These are phyloP conservation scores for Bucorvus abyssinicus DNA, from an alignment of 2,797 vertebrate species.

Conservation along the genomic window DNA sequence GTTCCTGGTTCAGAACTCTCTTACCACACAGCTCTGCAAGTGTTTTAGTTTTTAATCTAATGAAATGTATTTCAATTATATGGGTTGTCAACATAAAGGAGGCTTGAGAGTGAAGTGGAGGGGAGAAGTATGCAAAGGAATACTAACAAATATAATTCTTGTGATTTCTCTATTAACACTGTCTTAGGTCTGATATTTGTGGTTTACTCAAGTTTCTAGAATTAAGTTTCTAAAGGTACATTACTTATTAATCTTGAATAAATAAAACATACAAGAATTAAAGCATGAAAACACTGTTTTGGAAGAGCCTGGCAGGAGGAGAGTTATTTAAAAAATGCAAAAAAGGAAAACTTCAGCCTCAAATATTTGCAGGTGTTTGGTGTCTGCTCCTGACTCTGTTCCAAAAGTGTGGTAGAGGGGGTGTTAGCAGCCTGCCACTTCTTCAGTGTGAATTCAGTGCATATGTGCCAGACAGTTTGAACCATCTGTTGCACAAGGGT, in stretches of 20 bases:
- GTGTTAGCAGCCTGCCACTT: conserved; percentile 39
- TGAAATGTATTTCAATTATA: neutral
- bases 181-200: neutral
- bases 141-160: neutral
- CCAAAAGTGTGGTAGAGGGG: neutral
- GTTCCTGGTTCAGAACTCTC: neutral
- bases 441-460: neutral
- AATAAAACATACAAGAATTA: neutral
- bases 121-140: neutral
- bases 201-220: neutral
- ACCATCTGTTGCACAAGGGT: conserved; percentile 37
- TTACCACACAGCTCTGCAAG: neutral
- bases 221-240: neutral
- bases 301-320: neutral
- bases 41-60: neutral
- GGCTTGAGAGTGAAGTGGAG: neutral
- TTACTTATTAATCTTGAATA: neutral
- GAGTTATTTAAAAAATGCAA: neutral
- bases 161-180: neutral
- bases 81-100: neutral
- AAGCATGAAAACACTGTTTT: neutral
- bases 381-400: neutral
- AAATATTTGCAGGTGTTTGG: conserved; percentile 25
- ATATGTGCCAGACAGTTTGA: neutral
- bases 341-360: neutral